Percentiles rank a stretch among this genome's conserved stretches.
These are phyloP conservation scores for Oreochromis niloticus DNA, from an alignment of 2,113 vertebrate genomes.

Conservation along the genomic window DNA sequence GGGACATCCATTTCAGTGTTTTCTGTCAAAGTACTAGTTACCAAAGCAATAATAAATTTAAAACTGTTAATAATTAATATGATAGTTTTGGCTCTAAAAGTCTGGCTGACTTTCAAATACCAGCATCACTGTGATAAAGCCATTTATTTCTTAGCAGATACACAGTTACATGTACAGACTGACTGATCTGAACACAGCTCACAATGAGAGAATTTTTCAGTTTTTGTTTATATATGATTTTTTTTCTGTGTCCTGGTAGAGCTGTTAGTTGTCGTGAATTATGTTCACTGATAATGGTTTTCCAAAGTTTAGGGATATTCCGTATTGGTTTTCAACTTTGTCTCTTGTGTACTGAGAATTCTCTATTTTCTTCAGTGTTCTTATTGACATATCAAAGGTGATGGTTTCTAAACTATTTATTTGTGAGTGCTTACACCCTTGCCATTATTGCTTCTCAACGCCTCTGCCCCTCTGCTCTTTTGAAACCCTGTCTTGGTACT, in stretches of 20 bases:
- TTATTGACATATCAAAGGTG: neutral
- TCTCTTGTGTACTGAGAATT: neutral
- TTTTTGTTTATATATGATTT: neutral
- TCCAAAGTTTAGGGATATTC: neutral
- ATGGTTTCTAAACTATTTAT: neutral
- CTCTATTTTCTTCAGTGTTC: neutral
- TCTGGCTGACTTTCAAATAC: neutral
- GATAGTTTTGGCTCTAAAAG: neutral
- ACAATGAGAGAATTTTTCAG: neutral
- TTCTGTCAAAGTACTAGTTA: neutral
- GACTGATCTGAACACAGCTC: neutral
- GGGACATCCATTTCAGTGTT: neutral
- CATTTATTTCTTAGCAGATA: neutral
- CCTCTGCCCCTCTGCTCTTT: neutral
- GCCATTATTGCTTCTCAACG: neutral
- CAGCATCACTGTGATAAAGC: neutral
- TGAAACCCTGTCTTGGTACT: neutral
- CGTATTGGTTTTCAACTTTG: neutral
- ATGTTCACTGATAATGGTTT: neutral
- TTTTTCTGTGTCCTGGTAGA: neutral
- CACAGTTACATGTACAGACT: neutral
- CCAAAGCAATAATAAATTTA: neutral
- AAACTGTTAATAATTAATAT: neutral
- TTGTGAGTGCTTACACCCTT: neutral
- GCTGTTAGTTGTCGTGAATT: neutral